Conservation (phyloP, 2,888 invertebrate genomes). For the Temnothorax unifasciatus region DNA sequence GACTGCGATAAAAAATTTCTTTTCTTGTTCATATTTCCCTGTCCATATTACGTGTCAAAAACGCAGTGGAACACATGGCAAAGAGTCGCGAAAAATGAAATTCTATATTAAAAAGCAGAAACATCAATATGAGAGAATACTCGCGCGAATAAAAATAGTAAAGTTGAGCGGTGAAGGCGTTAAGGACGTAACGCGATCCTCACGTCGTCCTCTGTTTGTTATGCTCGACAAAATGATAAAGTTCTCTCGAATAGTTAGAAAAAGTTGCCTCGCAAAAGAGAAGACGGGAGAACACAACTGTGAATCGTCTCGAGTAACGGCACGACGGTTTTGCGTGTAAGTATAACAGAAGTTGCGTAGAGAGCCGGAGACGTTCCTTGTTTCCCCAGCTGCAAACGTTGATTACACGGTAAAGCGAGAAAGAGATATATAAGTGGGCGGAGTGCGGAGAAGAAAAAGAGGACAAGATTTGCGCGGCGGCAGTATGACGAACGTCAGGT, state of each 20-base stretch:
- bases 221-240: conserved; percentile 32
- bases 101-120: not conserved
- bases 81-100: not conserved
- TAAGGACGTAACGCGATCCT: conserved; percentile 10
- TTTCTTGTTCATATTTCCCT: not conserved
- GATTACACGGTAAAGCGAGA: conserved; percentile 41
- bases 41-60: not conserved
- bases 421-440: not conserved
- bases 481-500: conserved; percentile 50
- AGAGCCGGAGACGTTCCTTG: not conserved
- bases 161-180: conserved; percentile 3
- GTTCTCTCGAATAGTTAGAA: not conserved
- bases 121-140: not conserved
- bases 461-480: conserved; percentile 11
- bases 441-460: conserved; percentile 3
- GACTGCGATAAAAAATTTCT: not conserved
- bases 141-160: conserved; percentile 14
- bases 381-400: conserved; percentile 21
- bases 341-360: not conserved
- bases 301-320: conserved; percentile 25
- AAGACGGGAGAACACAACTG: not conserved
- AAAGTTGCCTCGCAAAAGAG: not conserved
- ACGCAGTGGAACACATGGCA: not conserved
- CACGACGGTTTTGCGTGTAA: conserved; percentile 2
- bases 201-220: not conserved